Conservation (phyloP, 2,888 invertebrate genomes). For the Epinotia nisella region DNA sequence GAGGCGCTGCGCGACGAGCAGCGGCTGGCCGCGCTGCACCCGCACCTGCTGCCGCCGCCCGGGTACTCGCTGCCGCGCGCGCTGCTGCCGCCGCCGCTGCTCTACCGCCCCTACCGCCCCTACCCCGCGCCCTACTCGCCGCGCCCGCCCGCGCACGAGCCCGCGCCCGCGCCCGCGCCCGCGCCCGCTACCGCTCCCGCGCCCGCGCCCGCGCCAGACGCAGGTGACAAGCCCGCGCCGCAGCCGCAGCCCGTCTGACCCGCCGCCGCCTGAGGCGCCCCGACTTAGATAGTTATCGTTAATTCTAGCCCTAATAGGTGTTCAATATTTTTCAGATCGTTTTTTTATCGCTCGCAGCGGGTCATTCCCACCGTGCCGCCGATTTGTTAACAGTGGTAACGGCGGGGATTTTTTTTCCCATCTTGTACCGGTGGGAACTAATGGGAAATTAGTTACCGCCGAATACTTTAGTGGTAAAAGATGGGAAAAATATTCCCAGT, state of each 20-base stretch:
- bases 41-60: constrained; percentile 56
- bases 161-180: constrained; percentile 45
- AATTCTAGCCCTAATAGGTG: constrained; percentile 83
- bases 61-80: constrained; percentile 52
- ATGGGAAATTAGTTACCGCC: too few relatives aligned
- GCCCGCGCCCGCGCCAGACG: constrained; percentile 47
- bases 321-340: constrained; percentile 77
- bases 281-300: constrained; percentile 76
- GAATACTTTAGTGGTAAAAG: too few relatives aligned
- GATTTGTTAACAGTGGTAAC: too few relatives aligned
- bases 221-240: constrained; percentile 46
- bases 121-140: constrained; percentile 53
- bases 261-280: constrained; percentile 45
- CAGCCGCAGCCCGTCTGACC: constrained; percentile 53
- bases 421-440: too few relatives aligned
- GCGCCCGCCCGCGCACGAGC: constrained; percentile 61
- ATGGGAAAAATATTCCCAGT: too few relatives aligned
- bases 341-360: constrained; percentile 69
- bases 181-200: constrained; percentile 50
- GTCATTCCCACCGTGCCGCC: too few relatives aligned
- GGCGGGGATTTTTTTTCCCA: too few relatives aligned
- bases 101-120: constrained; percentile 60
- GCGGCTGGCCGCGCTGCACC: constrained; percentile 57
- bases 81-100: constrained; percentile 63
- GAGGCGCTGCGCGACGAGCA: constrained; percentile 65